Percentiles rank a stretch among this genome's conserved stretches.
These are phyloP conservation scores for Aldabrachelys gigantea DNA, from an alignment of 2,113 vertebrate genomes.

Conservation along the genomic window DNA sequence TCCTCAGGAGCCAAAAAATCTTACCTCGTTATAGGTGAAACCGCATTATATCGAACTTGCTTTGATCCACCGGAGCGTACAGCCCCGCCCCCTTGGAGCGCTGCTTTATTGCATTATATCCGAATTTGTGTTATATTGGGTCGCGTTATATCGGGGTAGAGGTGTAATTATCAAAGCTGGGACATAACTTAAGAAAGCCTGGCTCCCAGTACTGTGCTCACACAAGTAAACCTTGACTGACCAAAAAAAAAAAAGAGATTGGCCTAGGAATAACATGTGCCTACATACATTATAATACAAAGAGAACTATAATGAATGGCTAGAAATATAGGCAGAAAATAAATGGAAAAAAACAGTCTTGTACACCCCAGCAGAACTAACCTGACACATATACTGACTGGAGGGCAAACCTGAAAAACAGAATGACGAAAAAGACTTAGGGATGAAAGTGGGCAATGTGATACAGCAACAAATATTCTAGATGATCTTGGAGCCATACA, in stretches of 20 bases:
- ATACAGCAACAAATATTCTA: background rate
- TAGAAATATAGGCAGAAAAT: background rate
- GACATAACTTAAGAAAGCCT: constrained; percentile 24
- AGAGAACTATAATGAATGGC: background rate
- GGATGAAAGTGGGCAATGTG: background rate
- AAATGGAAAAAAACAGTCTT: background rate
- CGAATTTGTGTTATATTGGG: too few relatives aligned
- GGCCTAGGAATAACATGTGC: background rate
- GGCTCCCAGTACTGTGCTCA: background rate
- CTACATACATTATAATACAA: background rate
- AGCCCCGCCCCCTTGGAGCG: too few relatives aligned
- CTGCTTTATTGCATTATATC: too few relatives aligned
- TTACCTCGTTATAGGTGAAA: too few relatives aligned
- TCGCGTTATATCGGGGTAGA: too few relatives aligned
- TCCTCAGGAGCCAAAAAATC: too few relatives aligned
- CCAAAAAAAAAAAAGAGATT: background rate
- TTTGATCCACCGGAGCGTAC: too few relatives aligned
- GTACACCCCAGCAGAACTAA: background rate
- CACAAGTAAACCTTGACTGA: background rate
- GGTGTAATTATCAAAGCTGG: background rate
- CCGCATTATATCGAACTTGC: too few relatives aligned
- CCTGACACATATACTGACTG: too few relatives aligned
- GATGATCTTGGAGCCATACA: background rate
- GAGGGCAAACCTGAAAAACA: too few relatives aligned
- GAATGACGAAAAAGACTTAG: too few relatives aligned